A percentile compares a stretch with the other conserved stretches of the same genome.
Evolutionary conservation across 1,140 invertebrate species (phyloP).

Genomic region (Heliconius hewitsoni): DNA sequence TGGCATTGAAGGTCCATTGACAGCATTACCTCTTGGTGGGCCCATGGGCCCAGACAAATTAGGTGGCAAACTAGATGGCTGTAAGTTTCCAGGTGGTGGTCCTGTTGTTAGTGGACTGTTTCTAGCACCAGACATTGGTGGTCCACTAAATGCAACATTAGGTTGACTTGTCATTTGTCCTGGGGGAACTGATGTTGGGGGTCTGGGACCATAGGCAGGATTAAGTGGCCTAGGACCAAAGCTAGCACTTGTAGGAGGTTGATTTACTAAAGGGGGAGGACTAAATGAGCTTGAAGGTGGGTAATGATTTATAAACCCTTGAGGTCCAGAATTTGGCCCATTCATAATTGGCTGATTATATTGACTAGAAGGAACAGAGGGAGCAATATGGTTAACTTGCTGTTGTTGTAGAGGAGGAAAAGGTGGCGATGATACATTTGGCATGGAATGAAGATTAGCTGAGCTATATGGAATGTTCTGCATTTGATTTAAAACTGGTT

Average conservation of each 20-base stretch:
- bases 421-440: slow-evolving; percentile 47
- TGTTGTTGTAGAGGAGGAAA: slow-evolving; percentile 58
- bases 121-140: slow-evolving; percentile 41
- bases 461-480: slow-evolving; percentile 56
- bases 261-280: slow-evolving; percentile 43
- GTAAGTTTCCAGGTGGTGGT: slow-evolving; percentile 22
- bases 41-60: slow-evolving; percentile 33
- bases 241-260: slow-evolving; percentile 41
- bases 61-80: slow-evolving; percentile 16
- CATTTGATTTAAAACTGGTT: slow-evolving; percentile 49
- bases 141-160: slow-evolving; percentile 52
- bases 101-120: slow-evolving; percentile 45
- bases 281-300: slow-evolving; percentile 53
- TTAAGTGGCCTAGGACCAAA: slow-evolving; percentile 46
- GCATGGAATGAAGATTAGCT: slow-evolving; percentile 44
- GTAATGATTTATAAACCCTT: slow-evolving; percentile 48
- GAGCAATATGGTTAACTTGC: slow-evolving; percentile 78
- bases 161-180: slow-evolving; percentile 49
- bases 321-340: slow-evolving; percentile 49
- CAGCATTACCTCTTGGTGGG: slow-evolving; percentile 42
- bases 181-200: slow-evolving; percentile 43
- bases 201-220: slow-evolving; percentile 41
- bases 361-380: slow-evolving; percentile 75
- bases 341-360: slow-evolving; percentile 64
- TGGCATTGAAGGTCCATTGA: slow-evolving; percentile 51